phyloP scores from a whole-genome alignment of 2,888 invertebrate genomes.

The Hirtodrosophila histrioides region DNA sequence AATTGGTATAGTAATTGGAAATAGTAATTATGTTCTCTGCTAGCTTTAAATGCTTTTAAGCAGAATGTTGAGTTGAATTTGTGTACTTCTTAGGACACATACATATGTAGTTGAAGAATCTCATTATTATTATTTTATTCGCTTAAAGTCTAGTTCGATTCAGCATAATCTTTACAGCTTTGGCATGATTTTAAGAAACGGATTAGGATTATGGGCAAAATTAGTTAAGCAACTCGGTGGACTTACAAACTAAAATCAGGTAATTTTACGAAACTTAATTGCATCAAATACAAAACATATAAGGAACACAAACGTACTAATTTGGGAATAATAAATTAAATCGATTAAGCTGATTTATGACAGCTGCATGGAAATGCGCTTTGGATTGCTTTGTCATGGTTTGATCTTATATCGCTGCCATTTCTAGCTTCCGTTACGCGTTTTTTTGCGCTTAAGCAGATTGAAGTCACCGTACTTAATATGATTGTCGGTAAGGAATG shows the following conservation, averaged over 20 bases:
- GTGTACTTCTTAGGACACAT: no score
- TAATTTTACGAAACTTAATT: slow-evolving; percentile 13
- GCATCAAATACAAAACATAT: slow-evolving; percentile 9
- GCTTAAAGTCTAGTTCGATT: slow-evolving; percentile 49
- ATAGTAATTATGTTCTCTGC: no score
- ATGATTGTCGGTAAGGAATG: slow-evolving; percentile 88
- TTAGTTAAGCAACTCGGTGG: slow-evolving; percentile 27
- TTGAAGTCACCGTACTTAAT: slow-evolving; percentile 90
- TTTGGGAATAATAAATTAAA: slow-evolving; percentile 20
- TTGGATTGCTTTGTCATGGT: slow-evolving; percentile 4
- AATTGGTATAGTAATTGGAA: no score
- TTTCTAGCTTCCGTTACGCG: slow-evolving; percentile 62
- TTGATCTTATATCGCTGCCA: background rate
- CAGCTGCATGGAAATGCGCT: slow-evolving; percentile 15
- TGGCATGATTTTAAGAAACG: slow-evolving; percentile 50
- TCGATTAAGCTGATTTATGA: slow-evolving; percentile 9
- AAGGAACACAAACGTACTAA: slow-evolving; percentile 9
- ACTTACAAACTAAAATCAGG: slow-evolving; percentile 34
- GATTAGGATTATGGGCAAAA: slow-evolving; percentile 18
- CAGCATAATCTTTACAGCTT: slow-evolving; percentile 67
- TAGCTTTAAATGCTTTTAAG: no score
- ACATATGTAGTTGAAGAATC: slow-evolving; percentile 6
- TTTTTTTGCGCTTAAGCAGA: slow-evolving; percentile 85
- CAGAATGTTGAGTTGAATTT: no score
- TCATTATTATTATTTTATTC: slow-evolving; percentile 33